These are phyloP conservation scores for Papilio demoleus DNA, from an alignment of 2,888 invertebrate species.

Conservation along the genomic window DNA sequence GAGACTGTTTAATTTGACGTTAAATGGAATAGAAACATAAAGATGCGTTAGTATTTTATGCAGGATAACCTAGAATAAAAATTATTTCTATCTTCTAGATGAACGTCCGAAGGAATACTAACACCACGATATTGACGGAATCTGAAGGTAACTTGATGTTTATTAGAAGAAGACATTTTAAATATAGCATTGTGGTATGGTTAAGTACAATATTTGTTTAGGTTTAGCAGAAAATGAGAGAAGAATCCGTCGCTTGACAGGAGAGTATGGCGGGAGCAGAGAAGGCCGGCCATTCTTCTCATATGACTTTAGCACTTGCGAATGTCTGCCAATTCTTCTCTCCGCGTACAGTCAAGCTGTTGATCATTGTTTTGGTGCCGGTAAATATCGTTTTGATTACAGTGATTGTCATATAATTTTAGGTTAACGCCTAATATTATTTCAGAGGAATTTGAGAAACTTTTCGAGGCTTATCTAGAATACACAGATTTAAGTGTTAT, in stretches of 20 bases:
- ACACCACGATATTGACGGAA: constrained; percentile 39
- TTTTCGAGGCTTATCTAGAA: constrained; percentile 82
- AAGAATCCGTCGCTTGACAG: constrained; percentile 40
- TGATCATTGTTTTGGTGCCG: constrained; percentile 84
- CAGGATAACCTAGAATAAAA: too few relatives aligned
- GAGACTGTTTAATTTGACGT: too few relatives aligned
- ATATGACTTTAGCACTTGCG: constrained; percentile 81
- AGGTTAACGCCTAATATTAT: too few relatives aligned
- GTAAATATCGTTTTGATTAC: constrained; percentile 56
- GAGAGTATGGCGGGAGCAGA: constrained; percentile 48
- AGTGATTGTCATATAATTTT: too few relatives aligned
- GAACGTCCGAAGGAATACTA: constrained; percentile 32
- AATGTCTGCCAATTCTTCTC: constrained; percentile 82
- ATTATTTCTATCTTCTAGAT: constrained; percentile 24
- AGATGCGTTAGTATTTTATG: too few relatives aligned
- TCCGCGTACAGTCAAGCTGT: constrained; percentile 84
- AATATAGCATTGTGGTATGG: neutral
- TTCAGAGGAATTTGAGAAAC: constrained; percentile 73
- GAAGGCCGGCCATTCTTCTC: constrained; percentile 67
- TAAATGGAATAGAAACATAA: too few relatives aligned
- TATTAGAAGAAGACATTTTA: too few relatives aligned
- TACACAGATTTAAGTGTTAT: constrained; percentile 83
- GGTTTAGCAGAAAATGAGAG: constrained; percentile 34
- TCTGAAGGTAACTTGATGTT: constrained; percentile 37
- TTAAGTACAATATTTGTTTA: neutral